phyloP scores from a whole-genome alignment of 2,888 invertebrate species.

The Cerceris ruficornis region DNA sequence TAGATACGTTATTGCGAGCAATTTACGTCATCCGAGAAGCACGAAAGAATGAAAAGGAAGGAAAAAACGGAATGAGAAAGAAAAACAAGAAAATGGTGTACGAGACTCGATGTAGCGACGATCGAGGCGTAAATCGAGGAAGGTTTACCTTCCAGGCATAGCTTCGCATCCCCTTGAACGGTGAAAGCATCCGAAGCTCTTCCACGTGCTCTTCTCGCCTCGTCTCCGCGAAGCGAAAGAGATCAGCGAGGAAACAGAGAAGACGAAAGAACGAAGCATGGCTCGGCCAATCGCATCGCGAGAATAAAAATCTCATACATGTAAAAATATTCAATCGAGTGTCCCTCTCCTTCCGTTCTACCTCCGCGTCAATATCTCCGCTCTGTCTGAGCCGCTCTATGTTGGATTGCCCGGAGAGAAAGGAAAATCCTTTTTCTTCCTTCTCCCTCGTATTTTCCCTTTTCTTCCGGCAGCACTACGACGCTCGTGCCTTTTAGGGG shows the following conservation, averaged over 20 bases:
- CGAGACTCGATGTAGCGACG: conserved; percentile 37
- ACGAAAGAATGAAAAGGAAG: not conserved
- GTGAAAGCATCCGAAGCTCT: conserved; percentile 37
- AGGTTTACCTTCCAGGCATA: conserved; percentile 55
- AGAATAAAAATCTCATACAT: conserved; percentile 77
- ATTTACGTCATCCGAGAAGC: not conserved
- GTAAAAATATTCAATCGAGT: conserved; percentile 78
- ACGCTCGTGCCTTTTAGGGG: conserved; percentile 10
- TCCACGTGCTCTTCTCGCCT: conserved; percentile 30
- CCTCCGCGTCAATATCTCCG: conserved; percentile 44
- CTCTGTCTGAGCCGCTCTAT: conserved; percentile 44
- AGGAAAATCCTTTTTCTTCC: conserved; percentile 57
- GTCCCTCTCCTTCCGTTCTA: conserved; percentile 37
- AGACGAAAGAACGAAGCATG: conserved; percentile 48
- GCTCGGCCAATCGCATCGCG: conserved; percentile 59
- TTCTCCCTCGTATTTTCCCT: conserved; percentile 15
- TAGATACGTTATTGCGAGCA: not conserved
- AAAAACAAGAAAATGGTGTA: conserved; percentile 26
- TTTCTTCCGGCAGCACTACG: conserved; percentile 20
- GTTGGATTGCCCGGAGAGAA: conserved; percentile 59
- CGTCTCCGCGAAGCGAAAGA: conserved; percentile 11
- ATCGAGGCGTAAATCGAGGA: conserved; percentile 57
- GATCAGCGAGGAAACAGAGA: conserved; percentile 7
- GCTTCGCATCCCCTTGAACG: conserved; percentile 20
- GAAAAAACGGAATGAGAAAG: not conserved